Evolutionary conservation across 2,888 invertebrate species (phyloP).

Genomic region (Epinotia ramella): DNA sequence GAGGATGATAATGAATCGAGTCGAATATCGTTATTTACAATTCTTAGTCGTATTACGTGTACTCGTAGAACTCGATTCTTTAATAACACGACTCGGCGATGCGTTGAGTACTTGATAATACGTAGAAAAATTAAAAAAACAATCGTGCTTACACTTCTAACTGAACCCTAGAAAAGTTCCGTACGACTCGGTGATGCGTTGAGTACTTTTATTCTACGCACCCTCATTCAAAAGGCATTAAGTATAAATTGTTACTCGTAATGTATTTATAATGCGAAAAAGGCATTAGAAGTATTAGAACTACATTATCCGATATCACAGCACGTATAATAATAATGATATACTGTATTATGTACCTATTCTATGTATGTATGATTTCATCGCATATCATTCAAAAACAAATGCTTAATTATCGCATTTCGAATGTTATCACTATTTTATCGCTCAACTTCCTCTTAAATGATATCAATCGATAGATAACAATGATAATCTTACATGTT

Average conservation of each 20-base stretch:
- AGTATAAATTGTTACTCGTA: background rate
- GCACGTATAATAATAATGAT: too few relatives aligned
- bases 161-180: too few relatives aligned
- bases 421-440: constrained; percentile 51
- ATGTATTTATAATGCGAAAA: constrained; percentile 13
- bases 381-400: constrained; percentile 34
- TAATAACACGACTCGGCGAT: too few relatives aligned
- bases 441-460: constrained; percentile 67
- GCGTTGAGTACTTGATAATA: background rate
- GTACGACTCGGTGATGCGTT: too few relatives aligned
- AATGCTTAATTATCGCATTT: constrained; percentile 35
- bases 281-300: background rate
- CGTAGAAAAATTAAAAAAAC: too few relatives aligned
- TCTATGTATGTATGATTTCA: constrained; percentile 13
- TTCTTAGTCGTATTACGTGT: too few relatives aligned
- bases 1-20: too few relatives aligned
- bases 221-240: constrained; percentile 5
- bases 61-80: too few relatives aligned
- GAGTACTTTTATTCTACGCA: background rate
- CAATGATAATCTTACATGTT: constrained; percentile 60
- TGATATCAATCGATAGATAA: constrained; percentile 72
- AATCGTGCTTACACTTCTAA: too few relatives aligned
- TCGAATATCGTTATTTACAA: too few relatives aligned
- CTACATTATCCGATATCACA: constrained; percentile 25
- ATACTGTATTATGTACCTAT: too few relatives aligned